These are phyloP conservation scores for Limnephilus lunatus DNA, from an alignment of 2,888 invertebrate species.

Conservation along the genomic window DNA sequence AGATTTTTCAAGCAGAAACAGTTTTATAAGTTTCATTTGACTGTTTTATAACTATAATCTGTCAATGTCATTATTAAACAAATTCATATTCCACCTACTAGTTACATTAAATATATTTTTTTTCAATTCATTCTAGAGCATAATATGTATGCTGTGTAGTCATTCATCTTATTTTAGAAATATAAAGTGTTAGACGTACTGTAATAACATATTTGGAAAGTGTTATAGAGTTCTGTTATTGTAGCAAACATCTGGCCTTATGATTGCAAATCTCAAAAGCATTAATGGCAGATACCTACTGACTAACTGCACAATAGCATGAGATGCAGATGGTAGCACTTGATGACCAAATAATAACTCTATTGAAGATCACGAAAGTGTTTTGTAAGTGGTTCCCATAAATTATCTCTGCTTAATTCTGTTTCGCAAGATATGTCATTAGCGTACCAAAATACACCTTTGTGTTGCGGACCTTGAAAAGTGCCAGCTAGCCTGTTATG, in stretches of 20 bases:
- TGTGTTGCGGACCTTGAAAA: not conserved
- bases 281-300: not conserved
- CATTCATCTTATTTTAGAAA: too few relatives aligned
- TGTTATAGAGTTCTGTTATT: not conserved
- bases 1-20: not conserved
- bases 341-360: slow-evolving; percentile 2
- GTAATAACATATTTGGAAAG: not conserved
- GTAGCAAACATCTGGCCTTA: not conserved
- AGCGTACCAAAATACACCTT: not conserved
- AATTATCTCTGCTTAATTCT: not conserved
- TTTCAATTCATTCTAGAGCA: too few relatives aligned
- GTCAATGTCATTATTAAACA: not conserved
- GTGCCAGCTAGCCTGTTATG: not conserved
- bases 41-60: not conserved
- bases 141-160: too few relatives aligned
- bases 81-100: too few relatives aligned
- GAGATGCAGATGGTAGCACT: not conserved
- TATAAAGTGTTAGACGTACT: not conserved
- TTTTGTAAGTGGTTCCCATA: not conserved
- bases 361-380: not conserved
- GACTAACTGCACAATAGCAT: not conserved
- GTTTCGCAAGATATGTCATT: not conserved
- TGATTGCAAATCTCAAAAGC: not conserved
- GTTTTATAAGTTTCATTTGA: not conserved
- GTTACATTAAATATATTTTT: too few relatives aligned